A percentile compares a stretch with the other conserved stretches of the same genome.
These are phyloP conservation scores for Agonopterix arenella DNA, from an alignment of 2,888 invertebrate genomes.

Conservation along the genomic window DNA sequence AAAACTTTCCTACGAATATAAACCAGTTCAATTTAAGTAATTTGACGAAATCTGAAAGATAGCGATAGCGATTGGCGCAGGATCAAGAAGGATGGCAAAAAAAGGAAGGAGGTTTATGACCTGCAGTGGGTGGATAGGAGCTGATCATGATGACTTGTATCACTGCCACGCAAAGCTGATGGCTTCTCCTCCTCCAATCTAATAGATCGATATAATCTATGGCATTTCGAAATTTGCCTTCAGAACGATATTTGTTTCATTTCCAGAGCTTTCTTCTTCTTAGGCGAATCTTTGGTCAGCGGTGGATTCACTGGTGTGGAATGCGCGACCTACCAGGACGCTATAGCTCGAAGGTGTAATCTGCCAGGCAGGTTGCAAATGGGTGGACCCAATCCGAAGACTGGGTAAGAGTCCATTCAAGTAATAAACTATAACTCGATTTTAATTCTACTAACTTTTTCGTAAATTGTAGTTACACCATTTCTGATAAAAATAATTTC, in stretches of 20 bases:
- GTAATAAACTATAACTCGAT: neutral
- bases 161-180: too few species aligned
- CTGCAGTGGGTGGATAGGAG: too few species aligned
- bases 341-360: conserved; percentile 15
- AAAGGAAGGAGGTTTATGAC: too few species aligned
- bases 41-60: too few species aligned
- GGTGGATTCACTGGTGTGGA: conserved; percentile 19
- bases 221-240: too few species aligned
- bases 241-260: neutral
- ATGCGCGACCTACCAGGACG: conserved; percentile 14
- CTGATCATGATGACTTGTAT: too few species aligned
- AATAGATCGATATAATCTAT: too few species aligned
- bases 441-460: neutral
- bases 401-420: conserved; percentile 15
- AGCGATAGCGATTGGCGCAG: too few species aligned
- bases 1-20: too few species aligned
- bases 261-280: conserved; percentile 8
- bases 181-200: too few species aligned
- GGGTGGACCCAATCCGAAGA: conserved; percentile 22
- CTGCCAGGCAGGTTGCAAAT: conserved; percentile 14
- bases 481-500: neutral
- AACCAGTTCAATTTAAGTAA: too few species aligned
- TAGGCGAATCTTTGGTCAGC: conserved; percentile 16
- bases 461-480: neutral
- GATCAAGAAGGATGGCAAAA: too few species aligned